These are phyloP conservation scores for Pseudochirops corinnae DNA, from an alignment of 2,797 vertebrate genomes.

Conservation along the genomic window DNA sequence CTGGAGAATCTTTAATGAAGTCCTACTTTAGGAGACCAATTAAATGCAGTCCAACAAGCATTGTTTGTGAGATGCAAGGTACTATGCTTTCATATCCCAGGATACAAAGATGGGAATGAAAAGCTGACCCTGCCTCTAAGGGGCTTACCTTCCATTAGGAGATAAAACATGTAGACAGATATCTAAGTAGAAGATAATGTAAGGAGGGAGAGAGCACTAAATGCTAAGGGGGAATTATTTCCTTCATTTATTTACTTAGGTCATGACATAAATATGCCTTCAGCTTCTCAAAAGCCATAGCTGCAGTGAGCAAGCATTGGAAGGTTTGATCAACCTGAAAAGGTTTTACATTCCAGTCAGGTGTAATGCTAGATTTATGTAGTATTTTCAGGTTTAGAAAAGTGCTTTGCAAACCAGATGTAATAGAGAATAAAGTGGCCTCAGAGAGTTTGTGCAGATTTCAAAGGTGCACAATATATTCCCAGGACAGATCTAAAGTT, in stretches of 20 bases:
- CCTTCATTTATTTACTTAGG: background rate
- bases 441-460: background rate
- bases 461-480: slow-evolving; percentile 23
- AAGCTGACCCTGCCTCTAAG: background rate
- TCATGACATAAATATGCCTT: background rate
- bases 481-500: slow-evolving; percentile 23
- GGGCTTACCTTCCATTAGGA: background rate
- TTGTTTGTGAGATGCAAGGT: background rate
- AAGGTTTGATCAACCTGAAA: background rate
- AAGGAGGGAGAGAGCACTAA: background rate
- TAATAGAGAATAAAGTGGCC: background rate
- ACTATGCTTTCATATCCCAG: background rate
- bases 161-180: background rate
- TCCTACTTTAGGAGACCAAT: background rate
- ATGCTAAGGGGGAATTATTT: background rate
- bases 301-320: background rate
- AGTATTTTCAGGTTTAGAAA: slow-evolving; percentile 4
- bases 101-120: background rate
- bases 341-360: background rate
- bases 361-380: background rate
- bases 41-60: background rate
- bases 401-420: background rate
- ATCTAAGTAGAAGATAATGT: background rate
- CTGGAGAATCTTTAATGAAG: background rate
- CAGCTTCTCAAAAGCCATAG: background rate